Base-by-base conservation (phyloP, 2,113 vertebrate species). In the Anolis carolinensis region DNA sequence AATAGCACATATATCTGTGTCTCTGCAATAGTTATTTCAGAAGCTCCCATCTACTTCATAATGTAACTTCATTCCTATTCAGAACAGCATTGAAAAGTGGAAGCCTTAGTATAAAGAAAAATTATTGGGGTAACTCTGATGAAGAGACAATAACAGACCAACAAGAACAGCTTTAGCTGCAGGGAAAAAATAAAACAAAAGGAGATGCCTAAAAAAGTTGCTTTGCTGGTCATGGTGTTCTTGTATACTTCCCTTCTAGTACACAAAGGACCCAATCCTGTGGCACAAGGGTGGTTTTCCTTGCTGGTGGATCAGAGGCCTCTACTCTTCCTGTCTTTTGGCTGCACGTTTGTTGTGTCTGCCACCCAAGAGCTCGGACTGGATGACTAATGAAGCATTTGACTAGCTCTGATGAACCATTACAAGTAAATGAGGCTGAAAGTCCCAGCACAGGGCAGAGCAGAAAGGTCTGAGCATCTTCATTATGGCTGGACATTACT, bases 341-440 rank as follows among this genome's bases (percentile, higher is more conserved):
- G 16, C 34, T 85, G 39, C 50, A 71, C 59, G 34, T 71, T 36
- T 71, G 25, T 62, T 67, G 13, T 52, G 65, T 82, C 74, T 13
- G 18, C 88, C 86, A 86, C 63, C 63, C 32, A n/a, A 86, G 86
- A n/a, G 86, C 0, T 9, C 83, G 79, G 91, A 88, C 79, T 83
- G 74, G 86, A 83, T 93, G 75, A 94, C 21, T 89, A 95, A 94
- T 93, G 84, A 90, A 88, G 83, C 93, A 85, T 88, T 86, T 79
- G 55, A 91, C 88, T 90, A 91, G 89, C 70, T 78, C 88, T 94
- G 94, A 95, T 89, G 92, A 95, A 85, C 90, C 91, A 93, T 91
- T 92, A 92, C 87, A 92, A 92, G 86, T 75, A 94, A 95, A 94
- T 5, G 25, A 94, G 84, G 84, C 90, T 71, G 63, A 91, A 90